Base-by-base conservation (phyloP, 1,140 invertebrate species). In the Drosophila ohnishii region DNA sequence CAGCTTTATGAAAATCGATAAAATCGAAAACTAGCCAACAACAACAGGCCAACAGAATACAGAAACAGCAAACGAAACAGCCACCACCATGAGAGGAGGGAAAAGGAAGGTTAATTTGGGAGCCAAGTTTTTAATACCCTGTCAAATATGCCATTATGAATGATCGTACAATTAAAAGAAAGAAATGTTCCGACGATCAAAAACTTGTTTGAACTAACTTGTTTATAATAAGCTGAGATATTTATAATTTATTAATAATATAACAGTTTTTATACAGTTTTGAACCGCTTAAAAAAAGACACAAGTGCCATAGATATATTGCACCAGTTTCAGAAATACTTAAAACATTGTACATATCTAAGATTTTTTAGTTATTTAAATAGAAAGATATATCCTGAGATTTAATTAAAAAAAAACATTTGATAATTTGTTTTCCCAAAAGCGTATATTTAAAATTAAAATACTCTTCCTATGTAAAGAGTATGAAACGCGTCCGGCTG, bases 21-120 rank as follows among this genome's bases (percentile, higher is more conserved):
- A 88, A 87, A 87, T 87, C 84, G 84, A 84, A 87, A 87, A 87
- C 80, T 88, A 87, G 76, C 84, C 80, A 83, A 69, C 82, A 50
- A 47, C 63, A 64, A 64, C 45, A 32, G 42, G 55, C 39, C 30
- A 42, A 60, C 39, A 64, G 45, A 30, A 32, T 37, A 44, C 58
- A 14, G 62, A 53, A 69, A 37, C 50, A 40, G 44, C 42, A 62
- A 66, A 34, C 37, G 50, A 62, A 70, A 47, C 75, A 69, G 78
- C 80, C 75, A 82, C 79, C 79, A 37, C 55, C 48, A 11, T 34
- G 32, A 61, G 28, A 19, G 32, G 44, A 60, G 32, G 62, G 35
- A 65, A 45, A 34, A 42, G 5, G 16, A 37, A 28, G 57, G 39
- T 30, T 30, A 19, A n/a, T 30, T 47, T 39, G 22, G 30, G 13